Base-by-base conservation (phyloP, 2,797 vertebrate genomes). In the Urophycis tenuis region DNA sequence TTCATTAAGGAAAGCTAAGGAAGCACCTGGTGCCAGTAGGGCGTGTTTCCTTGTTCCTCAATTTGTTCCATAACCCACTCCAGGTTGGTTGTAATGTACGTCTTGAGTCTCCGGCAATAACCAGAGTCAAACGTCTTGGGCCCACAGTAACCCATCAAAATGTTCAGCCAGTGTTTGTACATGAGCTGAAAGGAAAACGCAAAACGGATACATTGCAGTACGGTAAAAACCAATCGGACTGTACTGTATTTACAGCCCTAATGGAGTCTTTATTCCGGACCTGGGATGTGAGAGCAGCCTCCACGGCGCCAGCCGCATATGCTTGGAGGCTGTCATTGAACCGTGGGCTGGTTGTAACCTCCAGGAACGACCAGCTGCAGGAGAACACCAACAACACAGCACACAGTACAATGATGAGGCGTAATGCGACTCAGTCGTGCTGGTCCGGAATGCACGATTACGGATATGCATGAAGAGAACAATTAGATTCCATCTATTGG, bases 141-240 rank as follows among this genome's bases (percentile, higher is more conserved):
- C n/a, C 94, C 95, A 0, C 97, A 99, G 88, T 98, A 99, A 70
- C 87, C 91, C 89, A 95, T 92, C 77, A 96, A 85, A 0, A 95
- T 98, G 91, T 99, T 99, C 95, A 97, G 95, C 97, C 96, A 99
- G 85, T 99, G 96, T 92, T 96, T 95, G 82, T 96, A 97, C 86
- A 99, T 95, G 81, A 97, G 95, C 96, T 98, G 85, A 35, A 71
- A 77, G 22, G 25, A 67, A 67, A 29, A 67, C 11, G 25, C n/a
- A 67, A n/a, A 29, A 33, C 22, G 12, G 29, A 22, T 8, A 29
- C 25, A 67, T 67, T 30, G 60, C 60, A 29, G 60, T 14, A 30
- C 60, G 12, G 60, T 4, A 67, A 29, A 39, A 67, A 53, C 45
- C 3, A 53, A 67, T 67, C n/a, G n/a, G 60, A 29, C 29, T 67